Conservation (phyloP, 2,113 vertebrate genomes). For the Cyanoramphus novaezelandiae region DNA sequence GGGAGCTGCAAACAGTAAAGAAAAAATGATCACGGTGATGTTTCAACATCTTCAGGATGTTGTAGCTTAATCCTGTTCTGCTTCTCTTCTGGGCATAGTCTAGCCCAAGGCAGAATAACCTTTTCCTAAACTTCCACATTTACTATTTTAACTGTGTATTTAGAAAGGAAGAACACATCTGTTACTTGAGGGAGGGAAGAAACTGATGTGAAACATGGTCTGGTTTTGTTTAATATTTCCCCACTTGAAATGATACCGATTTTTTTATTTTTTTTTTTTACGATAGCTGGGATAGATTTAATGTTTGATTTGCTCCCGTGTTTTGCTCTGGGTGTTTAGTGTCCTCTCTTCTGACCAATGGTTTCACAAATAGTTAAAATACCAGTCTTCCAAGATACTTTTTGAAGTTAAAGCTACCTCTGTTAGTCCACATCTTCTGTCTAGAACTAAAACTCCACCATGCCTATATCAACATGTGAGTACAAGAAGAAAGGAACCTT, state of each 20-base stretch:
- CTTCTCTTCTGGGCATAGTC: neutral
- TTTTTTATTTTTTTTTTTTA: neutral
- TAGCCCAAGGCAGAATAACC: neutral
- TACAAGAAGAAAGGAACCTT: neutral
- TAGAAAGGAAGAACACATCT: neutral
- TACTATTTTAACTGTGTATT: neutral
- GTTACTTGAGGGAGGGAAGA: neutral
- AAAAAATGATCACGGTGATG: neutral
- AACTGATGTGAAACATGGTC: neutral
- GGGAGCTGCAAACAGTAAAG: neutral
- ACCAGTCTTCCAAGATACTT: neutral
- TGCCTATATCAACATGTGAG: neutral
- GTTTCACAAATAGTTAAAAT: neutral
- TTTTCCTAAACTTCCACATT: neutral
- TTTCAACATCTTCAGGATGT: neutral
- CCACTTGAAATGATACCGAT: neutral
- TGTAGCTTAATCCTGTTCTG: neutral
- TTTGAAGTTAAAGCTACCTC: slow-evolving; percentile 43
- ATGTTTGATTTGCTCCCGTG: neutral
- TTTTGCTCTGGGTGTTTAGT: neutral
- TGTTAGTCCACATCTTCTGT: neutral
- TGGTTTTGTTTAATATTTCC: neutral
- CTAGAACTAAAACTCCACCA: neutral
- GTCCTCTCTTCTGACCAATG: neutral
- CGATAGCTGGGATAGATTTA: neutral